Conservation (phyloP, 2,113 vertebrate species). For the Etheostoma cragini region DNA sequence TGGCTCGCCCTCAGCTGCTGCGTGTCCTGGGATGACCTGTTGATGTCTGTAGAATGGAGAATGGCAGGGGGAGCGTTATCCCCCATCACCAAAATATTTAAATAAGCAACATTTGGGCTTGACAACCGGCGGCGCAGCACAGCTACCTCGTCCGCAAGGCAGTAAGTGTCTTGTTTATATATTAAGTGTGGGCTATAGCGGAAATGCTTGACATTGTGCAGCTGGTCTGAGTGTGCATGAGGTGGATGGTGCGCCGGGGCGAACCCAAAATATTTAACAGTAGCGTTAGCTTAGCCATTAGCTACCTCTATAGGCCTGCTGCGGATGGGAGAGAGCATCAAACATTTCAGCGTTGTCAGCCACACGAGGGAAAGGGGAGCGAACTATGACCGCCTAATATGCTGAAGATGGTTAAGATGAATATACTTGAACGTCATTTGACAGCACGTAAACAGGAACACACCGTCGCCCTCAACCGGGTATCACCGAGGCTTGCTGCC, state of each 20-base stretch:
- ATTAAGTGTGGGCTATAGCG: slow-evolving; percentile 24
- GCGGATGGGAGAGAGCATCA: slow-evolving; percentile 62
- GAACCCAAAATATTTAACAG: slow-evolving; percentile 77
- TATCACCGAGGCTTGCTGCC: slow-evolving; percentile 55
- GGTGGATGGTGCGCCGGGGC: slow-evolving; percentile 73
- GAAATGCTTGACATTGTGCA: slow-evolving; percentile 63
- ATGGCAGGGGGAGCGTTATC: slow-evolving; percentile 82
- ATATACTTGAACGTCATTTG: slow-evolving; percentile 18
- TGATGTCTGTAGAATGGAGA: slow-evolving; percentile 87
- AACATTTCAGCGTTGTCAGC: slow-evolving; percentile 46
- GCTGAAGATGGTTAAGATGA: neutral
- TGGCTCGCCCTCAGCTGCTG: slow-evolving; percentile 86
- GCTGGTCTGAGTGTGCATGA: slow-evolving; percentile 52
- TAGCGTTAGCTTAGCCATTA: slow-evolving; percentile 80
- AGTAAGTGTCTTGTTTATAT: slow-evolving; percentile 68
- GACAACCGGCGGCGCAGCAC: slow-evolving; percentile 66
- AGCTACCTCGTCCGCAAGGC: slow-evolving; percentile 59
- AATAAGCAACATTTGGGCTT: slow-evolving; percentile 71
- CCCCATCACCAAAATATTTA: slow-evolving; percentile 80
- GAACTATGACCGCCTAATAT: neutral
- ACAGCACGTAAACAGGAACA: slow-evolving; percentile 46
- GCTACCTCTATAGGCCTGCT: slow-evolving; percentile 74
- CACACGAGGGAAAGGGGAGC: slow-evolving; percentile 9
- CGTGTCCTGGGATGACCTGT: slow-evolving; percentile 90
- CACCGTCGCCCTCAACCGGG: slow-evolving; percentile 46